phyloP scores from a whole-genome alignment of 2,113 vertebrate genomes.

The Pteropus alecto region DNA sequence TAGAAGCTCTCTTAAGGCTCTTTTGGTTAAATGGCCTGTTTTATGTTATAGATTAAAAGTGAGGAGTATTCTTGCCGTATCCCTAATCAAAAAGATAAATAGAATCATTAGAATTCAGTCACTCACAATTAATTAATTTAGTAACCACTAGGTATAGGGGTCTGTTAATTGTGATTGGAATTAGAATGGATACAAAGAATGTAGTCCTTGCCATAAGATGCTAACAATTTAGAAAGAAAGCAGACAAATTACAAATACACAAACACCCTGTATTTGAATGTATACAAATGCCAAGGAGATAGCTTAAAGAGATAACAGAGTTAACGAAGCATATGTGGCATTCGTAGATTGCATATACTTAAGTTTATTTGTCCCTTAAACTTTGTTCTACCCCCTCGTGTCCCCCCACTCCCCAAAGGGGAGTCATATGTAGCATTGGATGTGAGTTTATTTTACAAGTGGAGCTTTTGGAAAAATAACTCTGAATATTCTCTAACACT shows the following conservation, averaged over 20 bases:
- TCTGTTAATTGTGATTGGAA: slow-evolving; percentile 2
- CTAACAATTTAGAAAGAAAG: slow-evolving; percentile 41
- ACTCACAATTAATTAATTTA: slow-evolving; percentile 55
- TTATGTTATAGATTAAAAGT: slow-evolving; percentile 32
- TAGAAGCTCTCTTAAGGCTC: slow-evolving; percentile 21
- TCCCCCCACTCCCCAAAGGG: not conserved
- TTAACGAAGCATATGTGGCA: not conserved
- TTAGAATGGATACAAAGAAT: not conserved
- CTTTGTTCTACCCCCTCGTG: not conserved
- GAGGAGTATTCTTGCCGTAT: not conserved
- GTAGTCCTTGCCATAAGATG: not conserved
- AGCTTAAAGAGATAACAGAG: not conserved
- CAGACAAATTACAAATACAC: not conserved
- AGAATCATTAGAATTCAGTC: slow-evolving; percentile 28
- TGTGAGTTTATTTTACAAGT: not conserved
- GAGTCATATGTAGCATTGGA: not conserved
- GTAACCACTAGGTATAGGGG: not conserved
- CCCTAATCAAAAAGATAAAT: slow-evolving; percentile 8
- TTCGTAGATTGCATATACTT: not conserved
- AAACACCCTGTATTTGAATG: not conserved
- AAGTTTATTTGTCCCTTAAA: not conserved
- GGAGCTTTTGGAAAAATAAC: not conserved
- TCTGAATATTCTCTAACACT: not conserved
- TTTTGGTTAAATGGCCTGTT: slow-evolving; percentile 43
- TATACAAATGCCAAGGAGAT: not conserved